Conservation (phyloP, 2,797 vertebrate genomes). For the Phyllotis vaccarum region DNA sequence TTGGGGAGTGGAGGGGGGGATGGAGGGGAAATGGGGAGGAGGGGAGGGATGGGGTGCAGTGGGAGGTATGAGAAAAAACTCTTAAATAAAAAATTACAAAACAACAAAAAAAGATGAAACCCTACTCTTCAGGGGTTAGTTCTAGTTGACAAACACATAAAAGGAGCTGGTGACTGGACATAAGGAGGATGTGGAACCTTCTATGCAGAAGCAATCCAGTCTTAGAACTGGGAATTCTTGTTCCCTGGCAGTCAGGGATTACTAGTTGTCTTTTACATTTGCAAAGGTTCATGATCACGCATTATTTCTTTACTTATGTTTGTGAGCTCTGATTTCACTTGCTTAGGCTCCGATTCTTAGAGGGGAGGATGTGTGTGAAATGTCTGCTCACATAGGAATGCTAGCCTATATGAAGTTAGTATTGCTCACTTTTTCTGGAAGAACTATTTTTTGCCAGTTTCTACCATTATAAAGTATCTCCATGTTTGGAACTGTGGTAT, state of each 20-base stretch:
- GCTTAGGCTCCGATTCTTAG: background rate
- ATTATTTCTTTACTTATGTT: background rate
- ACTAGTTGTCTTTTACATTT: background rate
- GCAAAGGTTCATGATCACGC: background rate
- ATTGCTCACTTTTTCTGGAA: constrained; percentile 55
- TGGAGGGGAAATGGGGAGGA: too few species aligned
- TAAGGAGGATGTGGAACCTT: background rate
- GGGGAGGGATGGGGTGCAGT: too few species aligned
- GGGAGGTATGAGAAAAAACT: too few species aligned
- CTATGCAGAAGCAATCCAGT: rapidly evolving
- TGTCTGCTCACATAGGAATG: background rate
- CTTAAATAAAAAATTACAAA: too few species aligned
- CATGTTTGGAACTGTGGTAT: constrained; percentile 67
- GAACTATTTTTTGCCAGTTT: constrained; percentile 62
- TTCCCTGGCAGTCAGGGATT: background rate
- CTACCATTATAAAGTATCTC: constrained; percentile 48
- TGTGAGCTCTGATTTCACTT: background rate
- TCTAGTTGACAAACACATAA: background rate
- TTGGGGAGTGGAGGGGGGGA: too few species aligned
- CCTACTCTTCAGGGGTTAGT: background rate
- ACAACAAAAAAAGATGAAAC: background rate
- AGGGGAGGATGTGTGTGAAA: background rate
- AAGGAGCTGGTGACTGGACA: background rate
- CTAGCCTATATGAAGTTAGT: constrained; percentile 18
- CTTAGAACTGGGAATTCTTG: background rate